Conservation (phyloP, 2,113 vertebrate species). For the Scolopax mira region DNA sequence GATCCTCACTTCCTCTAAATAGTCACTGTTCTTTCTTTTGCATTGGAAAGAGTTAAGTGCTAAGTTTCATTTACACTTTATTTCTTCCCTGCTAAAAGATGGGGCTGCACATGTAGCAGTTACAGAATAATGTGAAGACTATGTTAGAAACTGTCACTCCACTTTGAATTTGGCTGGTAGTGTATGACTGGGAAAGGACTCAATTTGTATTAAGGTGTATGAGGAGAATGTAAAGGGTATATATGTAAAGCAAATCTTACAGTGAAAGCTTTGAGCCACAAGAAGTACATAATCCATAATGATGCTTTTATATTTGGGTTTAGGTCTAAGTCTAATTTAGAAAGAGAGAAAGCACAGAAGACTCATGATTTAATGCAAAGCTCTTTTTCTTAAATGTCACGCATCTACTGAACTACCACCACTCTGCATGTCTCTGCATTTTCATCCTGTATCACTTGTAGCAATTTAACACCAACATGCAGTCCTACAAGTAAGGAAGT, state of each 20-base stretch:
- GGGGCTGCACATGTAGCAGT: background rate
- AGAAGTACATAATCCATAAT: background rate
- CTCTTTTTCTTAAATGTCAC: background rate
- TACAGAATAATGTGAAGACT: background rate
- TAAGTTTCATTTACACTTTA: background rate
- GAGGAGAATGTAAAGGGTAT: background rate
- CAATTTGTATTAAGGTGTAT: background rate
- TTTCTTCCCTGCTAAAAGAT: background rate
- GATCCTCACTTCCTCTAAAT: background rate
- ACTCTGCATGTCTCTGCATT: background rate
- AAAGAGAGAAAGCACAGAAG: background rate
- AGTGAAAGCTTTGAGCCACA: background rate
- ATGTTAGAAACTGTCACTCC: background rate
- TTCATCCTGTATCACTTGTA: background rate
- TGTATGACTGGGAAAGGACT: background rate
- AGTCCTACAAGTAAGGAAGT: constrained; percentile 19
- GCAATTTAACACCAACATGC: background rate
- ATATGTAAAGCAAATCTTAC: background rate
- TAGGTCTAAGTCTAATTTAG: background rate
- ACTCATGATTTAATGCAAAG: background rate
- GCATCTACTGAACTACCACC: background rate
- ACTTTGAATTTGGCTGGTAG: background rate
- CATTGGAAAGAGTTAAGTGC: background rate
- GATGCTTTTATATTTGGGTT: background rate
- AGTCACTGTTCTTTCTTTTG: background rate